Evolutionary conservation across 2,797 vertebrate species (phyloP).

Genomic region (Taeniopygia guttata): DNA sequence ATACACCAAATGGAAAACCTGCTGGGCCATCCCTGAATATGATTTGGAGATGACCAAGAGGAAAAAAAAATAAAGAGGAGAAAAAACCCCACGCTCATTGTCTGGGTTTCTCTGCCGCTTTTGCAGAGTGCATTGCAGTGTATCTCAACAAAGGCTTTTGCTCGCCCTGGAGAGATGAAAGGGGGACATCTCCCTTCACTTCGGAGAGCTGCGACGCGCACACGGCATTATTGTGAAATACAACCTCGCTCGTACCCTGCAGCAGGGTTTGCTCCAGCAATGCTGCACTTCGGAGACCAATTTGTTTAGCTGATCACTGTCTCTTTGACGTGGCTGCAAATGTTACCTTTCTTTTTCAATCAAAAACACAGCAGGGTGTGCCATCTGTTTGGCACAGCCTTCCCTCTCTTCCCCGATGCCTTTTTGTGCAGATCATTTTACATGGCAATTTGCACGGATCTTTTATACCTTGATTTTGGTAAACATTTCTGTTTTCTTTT

Average conservation of each 20-base stretch:
- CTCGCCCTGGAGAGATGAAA: constrained; percentile 54
- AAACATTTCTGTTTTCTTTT: constrained; percentile 71
- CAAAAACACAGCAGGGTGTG: constrained; percentile 90
- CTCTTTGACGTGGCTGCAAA: constrained; percentile 92
- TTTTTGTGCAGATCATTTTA: constrained; percentile 84
- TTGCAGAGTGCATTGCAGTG: constrained; percentile 13
- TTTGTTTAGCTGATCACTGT: constrained; percentile 91
- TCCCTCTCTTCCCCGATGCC: constrained; percentile 79
- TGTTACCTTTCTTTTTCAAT: constrained; percentile 93
- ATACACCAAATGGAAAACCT: neutral
- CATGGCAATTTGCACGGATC: constrained; percentile 81
- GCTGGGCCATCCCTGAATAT: neutral
- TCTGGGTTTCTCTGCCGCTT: neutral
- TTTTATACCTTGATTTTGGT: constrained; percentile 76
- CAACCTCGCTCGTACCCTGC: constrained; percentile 78
- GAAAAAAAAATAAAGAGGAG: neutral
- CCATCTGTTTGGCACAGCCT: constrained; percentile 92
- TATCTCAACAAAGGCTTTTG: constrained; percentile 71
- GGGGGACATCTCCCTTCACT: constrained; percentile 64
- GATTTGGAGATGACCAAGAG: neutral
- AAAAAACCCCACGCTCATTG: neutral
- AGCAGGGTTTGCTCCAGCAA: constrained; percentile 81
- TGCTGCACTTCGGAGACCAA: constrained; percentile 89
- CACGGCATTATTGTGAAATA: constrained; percentile 82
- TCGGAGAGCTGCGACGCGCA: constrained; percentile 52